These are phyloP conservation scores for Sialis lutaria DNA, from an alignment of 2,888 invertebrate species.

Conservation along the genomic window DNA sequence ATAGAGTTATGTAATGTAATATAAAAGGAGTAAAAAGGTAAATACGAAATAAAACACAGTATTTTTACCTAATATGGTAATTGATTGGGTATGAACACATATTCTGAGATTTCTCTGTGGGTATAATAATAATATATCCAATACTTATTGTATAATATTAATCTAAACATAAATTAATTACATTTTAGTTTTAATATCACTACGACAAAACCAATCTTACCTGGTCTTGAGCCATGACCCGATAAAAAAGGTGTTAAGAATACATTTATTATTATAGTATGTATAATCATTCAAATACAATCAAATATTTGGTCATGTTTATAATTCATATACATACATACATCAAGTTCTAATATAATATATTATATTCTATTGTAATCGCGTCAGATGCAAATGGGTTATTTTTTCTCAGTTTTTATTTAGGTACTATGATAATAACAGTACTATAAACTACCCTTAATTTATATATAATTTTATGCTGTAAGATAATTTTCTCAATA, in stretches of 20 bases:
- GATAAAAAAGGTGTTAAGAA: conserved; percentile 13
- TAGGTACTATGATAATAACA: no score
- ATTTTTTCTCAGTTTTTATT: no score
- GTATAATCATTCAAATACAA: not conserved
- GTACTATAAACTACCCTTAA: no score
- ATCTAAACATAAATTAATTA: conserved; percentile 15
- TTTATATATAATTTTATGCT: no score
- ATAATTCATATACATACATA: no score
- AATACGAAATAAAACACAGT: not conserved
- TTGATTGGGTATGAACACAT: conserved; percentile 30
- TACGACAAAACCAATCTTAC: conserved; percentile 14
- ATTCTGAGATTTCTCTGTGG: conserved; percentile 26
- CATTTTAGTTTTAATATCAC: conserved; percentile 9
- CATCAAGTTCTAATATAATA: no score
- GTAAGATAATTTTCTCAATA: no score
- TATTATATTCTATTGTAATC: no score
- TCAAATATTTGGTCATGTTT: no score
- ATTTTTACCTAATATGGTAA: conserved; percentile 2
- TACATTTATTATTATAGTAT: not conserved
- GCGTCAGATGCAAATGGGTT: no score
- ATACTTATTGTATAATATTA: conserved; percentile 19
- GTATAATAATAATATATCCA: conserved; percentile 18
- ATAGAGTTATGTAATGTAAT: not conserved
- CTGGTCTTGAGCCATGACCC: conserved; percentile 23
- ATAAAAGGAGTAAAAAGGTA: not conserved